Base-by-base conservation (phyloP, 1,140 invertebrate species). In the Caenorhabditis elegans region DNA sequence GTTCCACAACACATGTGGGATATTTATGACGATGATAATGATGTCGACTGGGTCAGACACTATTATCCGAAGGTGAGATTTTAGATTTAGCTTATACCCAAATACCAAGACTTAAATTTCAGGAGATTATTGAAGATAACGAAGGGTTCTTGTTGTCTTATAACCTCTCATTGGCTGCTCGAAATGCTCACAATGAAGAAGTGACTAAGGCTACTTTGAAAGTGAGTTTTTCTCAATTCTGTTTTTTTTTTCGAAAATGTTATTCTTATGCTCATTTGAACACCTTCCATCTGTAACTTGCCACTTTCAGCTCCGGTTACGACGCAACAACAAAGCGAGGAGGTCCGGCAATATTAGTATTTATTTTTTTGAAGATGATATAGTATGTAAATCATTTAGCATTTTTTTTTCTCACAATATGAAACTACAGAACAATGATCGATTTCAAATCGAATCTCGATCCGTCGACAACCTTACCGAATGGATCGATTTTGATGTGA, bases 1-100 rank as follows among this genome's bases (percentile, higher is more conserved):
- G 80, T 86, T 28, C 85, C 85, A 28, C 55, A 80, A 43, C 86
- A 86, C 39, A 81, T 86, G 51, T 86, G 85, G 85, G 55, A 76
- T 28, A 65, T 86, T 28, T 86, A 86, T 49, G 85, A 85, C 8
- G 49, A 83, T n/a, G 80, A 77, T 3, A 78, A 75, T 17, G 78
- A 80, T 31, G 31, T 46, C 48, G 80, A 86, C 39, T 84, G 75
- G 46, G 78, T 86, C 22, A 47, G 86, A 36, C 85, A 86, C 49
- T 86, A 86, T 53, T 79, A 70, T 48, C 70, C 82, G 28, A 53
- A 81, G 75, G 80, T 81, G 11, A 11, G 5, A 1, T 34, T 22
- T 39, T 0, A n/a, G n/a, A n/a, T n/a, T n/a, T n/a, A n/a, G n/a
- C n/a, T n/a, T n/a, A n/a, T n/a, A n/a, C n/a, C n/a, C n/a, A n/a